These are phyloP conservation scores for Asobara japonica DNA, from an alignment of 1,140 invertebrate genomes.

Conservation along the genomic window DNA sequence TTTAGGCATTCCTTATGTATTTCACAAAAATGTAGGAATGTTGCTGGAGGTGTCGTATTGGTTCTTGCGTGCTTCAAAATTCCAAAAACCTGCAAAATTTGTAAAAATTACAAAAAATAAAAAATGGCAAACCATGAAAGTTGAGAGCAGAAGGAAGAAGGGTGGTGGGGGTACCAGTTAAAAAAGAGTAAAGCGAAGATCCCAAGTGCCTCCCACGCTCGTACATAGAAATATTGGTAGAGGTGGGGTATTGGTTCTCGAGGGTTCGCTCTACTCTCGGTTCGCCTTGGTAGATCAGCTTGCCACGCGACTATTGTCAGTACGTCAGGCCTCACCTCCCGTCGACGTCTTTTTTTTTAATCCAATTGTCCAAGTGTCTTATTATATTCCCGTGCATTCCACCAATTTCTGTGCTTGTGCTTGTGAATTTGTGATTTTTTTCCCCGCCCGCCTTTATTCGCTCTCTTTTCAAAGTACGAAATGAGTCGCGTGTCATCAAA, in stretches of 20 bases:
- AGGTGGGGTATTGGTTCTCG: slow-evolving; percentile 46
- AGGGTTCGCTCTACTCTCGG: slow-evolving; percentile 25
- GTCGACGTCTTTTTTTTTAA: slow-evolving; percentile 16
- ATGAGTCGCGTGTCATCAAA: slow-evolving; percentile 1
- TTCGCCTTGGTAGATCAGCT: slow-evolving; percentile 38
- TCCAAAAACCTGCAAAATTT: no score
- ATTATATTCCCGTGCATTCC: neutral
- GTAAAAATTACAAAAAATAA: neutral
- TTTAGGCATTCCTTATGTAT: no score
- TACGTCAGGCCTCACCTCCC: slow-evolving; percentile 39
- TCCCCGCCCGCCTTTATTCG: neutral
- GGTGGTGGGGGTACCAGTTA: slow-evolving; percentile 13
- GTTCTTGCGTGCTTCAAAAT: no score
- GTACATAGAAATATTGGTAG: slow-evolving; percentile 45
- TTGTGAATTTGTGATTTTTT: slow-evolving; percentile 12
- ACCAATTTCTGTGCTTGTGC: neutral
- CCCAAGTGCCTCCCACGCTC: slow-evolving; percentile 54
- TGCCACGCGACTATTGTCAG: slow-evolving; percentile 53
- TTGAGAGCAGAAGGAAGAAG: neutral
- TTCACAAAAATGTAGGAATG: no score
- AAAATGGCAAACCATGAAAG: neutral
- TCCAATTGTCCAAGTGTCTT: neutral
- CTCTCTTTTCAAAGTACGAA: neutral
- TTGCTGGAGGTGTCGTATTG: no score
- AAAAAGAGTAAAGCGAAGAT: slow-evolving; percentile 33